Percentiles rank a stretch among this genome's conserved stretches.
Evolutionary conservation across 2,888 invertebrate genomes (phyloP).

Genomic region (Nomada lathburiana): DNA sequence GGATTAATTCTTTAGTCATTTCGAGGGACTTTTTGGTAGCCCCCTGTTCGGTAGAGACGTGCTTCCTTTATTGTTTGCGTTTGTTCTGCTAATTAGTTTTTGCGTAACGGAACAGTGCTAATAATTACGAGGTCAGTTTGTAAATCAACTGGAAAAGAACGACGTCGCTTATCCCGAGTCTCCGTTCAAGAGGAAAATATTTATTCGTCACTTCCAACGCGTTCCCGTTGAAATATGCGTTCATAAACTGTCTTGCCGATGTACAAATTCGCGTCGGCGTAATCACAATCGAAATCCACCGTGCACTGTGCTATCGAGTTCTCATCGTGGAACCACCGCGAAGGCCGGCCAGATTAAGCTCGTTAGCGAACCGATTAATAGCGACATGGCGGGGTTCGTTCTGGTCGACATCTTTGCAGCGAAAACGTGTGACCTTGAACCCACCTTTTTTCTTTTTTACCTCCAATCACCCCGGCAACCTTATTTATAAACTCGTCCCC

Average conservation of each 20-base stretch:
- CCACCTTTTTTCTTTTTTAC: constrained; percentile 14
- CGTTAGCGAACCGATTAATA: constrained; percentile 32
- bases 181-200: no score
- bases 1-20: background rate
- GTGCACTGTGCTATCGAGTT: constrained; percentile 7
- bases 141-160: background rate
- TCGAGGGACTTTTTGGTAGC: background rate
- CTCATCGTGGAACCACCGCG: constrained; percentile 15
- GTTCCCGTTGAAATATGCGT: no score
- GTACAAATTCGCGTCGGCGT: no score
- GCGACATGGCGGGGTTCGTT: constrained; percentile 27
- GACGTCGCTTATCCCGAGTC: no score
- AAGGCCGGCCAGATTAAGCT: constrained; percentile 28
- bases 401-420: constrained; percentile 22
- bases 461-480: constrained; percentile 11
- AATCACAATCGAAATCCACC: constrained; percentile 10
- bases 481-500: constrained; percentile 32
- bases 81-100: background rate
- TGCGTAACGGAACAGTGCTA: no score
- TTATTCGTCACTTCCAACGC: no score
- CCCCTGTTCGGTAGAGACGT: background rate
- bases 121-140: background rate
- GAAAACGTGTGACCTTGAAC: constrained; percentile 30
- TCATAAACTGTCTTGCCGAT: no score
- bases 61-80: background rate